Conservation (phyloP, 2,888 invertebrate species). For the Sepiola atlantica region DNA sequence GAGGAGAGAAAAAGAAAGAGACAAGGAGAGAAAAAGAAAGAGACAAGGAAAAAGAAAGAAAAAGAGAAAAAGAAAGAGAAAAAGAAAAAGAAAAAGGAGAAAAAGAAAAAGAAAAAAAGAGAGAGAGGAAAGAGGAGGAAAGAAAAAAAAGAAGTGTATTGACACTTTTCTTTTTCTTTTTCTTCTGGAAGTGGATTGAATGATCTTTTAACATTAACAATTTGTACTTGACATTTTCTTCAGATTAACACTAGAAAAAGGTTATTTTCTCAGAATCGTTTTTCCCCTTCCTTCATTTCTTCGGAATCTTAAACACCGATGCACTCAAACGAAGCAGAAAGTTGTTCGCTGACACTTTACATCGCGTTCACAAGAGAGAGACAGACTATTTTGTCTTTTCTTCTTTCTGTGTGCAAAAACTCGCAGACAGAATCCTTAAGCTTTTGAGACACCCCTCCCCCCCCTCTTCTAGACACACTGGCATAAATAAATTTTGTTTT, state of each 20-base stretch:
- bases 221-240: conserved; percentile 20
- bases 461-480: not conserved
- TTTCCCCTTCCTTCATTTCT: not conserved
- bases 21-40: not conserved
- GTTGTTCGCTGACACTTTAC: not conserved
- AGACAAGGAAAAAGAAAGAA: no score
- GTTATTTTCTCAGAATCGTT: not conserved
- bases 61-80: no score
- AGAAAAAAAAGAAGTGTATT: no score
- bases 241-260: not conserved
- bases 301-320: not conserved
- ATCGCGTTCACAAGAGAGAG: not conserved
- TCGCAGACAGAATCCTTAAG: not conserved
- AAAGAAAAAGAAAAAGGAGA: no score
- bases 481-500: not conserved
- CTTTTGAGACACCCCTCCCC: not conserved
- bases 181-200: not conserved
- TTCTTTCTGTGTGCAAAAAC: not conserved
- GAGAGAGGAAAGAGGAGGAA: no score
- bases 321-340: not conserved
- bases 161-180: no score
- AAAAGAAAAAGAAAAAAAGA: no score
- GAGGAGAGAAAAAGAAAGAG: not conserved
- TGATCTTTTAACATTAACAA: not conserved
- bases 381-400: not conserved